Percentiles rank a stretch among this genome's conserved stretches.
Evolutionary conservation across 1,140 invertebrate genomes (phyloP).

Genomic region (Cephus cinctus): DNA sequence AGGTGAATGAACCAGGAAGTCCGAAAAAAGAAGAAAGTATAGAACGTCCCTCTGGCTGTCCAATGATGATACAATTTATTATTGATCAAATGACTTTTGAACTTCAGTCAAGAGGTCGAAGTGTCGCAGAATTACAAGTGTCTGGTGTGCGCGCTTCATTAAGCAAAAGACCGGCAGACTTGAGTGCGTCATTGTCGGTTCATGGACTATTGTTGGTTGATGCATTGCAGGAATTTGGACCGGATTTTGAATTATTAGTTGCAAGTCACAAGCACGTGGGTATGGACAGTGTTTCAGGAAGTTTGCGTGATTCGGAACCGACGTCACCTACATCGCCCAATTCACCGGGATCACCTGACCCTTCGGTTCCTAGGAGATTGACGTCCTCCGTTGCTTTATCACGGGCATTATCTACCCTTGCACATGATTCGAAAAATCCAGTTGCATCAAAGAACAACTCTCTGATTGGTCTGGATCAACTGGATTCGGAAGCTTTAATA

Average conservation of each 20-base stretch:
- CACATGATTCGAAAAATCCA: constrained; percentile 36
- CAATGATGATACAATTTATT: constrained; percentile 83
- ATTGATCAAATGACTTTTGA: constrained; percentile 87
- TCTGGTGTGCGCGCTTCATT: constrained; percentile 79
- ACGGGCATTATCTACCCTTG: constrained; percentile 59
- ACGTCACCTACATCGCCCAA: constrained; percentile 76
- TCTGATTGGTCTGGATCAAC: constrained; percentile 45
- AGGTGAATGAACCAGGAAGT: constrained; percentile 51
- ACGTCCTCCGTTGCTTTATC: constrained; percentile 62
- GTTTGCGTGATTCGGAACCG: constrained; percentile 86
- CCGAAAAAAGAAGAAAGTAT: constrained; percentile 42
- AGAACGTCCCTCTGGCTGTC: constrained; percentile 59
- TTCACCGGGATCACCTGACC: constrained; percentile 70
- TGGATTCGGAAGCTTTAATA: constrained; percentile 82
- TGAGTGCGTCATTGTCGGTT: constrained; percentile 79
- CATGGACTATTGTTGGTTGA: constrained; percentile 91
- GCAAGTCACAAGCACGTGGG: constrained; percentile 93
- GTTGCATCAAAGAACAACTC: constrained; percentile 40
- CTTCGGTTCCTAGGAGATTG: constrained; percentile 38
- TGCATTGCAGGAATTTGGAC: constrained; percentile 91
- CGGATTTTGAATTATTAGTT: constrained; percentile 90
- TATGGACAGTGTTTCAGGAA: constrained; percentile 92
- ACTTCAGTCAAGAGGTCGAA: constrained; percentile 78
- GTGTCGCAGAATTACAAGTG: constrained; percentile 88
- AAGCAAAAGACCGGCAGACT: constrained; percentile 70